Percentiles rank a stretch among this genome's conserved stretches.
Evolutionary conservation across 2,113 vertebrate genomes (phyloP).

Genomic region (Thermophis baileyi): DNA sequence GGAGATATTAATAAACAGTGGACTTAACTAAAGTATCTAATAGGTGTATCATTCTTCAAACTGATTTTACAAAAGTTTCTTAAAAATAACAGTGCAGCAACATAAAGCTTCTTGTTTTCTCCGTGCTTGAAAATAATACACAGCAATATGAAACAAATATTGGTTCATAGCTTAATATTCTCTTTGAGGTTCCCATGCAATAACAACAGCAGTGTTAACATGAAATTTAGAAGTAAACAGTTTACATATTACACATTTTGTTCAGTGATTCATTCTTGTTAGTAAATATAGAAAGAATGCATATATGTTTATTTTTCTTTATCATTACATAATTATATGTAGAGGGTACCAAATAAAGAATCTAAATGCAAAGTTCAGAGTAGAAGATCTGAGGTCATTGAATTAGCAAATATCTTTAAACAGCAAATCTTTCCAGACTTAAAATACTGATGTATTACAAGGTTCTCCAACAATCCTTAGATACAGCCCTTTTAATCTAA

Average conservation of each 20-base stretch:
- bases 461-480: slow-evolving; percentile 18
- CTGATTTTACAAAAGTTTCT: background rate
- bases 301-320: slow-evolving; percentile 64
- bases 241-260: slow-evolving; percentile 31
- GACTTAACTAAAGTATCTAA: background rate
- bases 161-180: slow-evolving; percentile 7
- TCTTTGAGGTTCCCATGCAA: slow-evolving; percentile 9
- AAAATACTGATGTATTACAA: slow-evolving; percentile 37
- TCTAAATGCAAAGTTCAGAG: slow-evolving; percentile 41
- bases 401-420: slow-evolving; percentile 29
- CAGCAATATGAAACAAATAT: background rate
- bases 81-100: background rate
- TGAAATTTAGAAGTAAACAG: slow-evolving; percentile 29
- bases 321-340: slow-evolving; percentile 57
- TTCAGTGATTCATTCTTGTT: slow-evolving; percentile 50
- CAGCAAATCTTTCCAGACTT: slow-evolving; percentile 32
- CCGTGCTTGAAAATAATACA: background rate
- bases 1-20: background rate
- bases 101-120: background rate
- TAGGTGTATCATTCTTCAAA: background rate
- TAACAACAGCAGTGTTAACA: slow-evolving; percentile 10
- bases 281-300: slow-evolving; percentile 56
- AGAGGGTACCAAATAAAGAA: slow-evolving; percentile 55
- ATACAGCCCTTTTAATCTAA: slow-evolving; percentile 45
- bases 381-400: slow-evolving; percentile 40